Evolutionary conservation across 1,140 invertebrate genomes (phyloP).

Genomic region (Potamilus streckersoni): DNA sequence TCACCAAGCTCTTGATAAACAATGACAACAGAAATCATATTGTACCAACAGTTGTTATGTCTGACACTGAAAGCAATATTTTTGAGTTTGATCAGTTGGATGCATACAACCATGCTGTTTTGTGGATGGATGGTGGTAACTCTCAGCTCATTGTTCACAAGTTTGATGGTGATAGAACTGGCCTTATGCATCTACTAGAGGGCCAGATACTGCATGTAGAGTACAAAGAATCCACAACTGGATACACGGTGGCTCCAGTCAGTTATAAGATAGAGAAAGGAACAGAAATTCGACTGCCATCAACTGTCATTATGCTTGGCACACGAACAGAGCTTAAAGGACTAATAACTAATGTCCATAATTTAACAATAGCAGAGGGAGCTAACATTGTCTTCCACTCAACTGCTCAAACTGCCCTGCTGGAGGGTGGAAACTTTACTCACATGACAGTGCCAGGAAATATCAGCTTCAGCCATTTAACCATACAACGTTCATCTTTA

Average conservation of each 20-base stretch:
- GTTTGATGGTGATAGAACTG: constrained; percentile 55
- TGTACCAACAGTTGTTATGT: constrained; percentile 46
- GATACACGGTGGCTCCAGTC: constrained; percentile 57
- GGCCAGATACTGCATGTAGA: constrained; percentile 48
- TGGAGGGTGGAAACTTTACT: constrained; percentile 41
- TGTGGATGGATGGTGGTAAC: constrained; percentile 44
- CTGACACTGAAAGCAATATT: constrained; percentile 17
- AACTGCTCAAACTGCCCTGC: constrained; percentile 51
- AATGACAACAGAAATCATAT: constrained; percentile 55
- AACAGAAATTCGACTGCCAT: constrained; percentile 49
- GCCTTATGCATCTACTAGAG: constrained; percentile 44
- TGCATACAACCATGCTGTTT: constrained; percentile 46
- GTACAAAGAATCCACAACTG: constrained; percentile 50
- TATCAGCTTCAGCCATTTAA: constrained; percentile 45
- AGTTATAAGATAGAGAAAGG: constrained; percentile 49
- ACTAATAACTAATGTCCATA: constrained; percentile 50
- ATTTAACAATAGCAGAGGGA: constrained; percentile 53
- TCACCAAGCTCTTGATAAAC: constrained; percentile 46
- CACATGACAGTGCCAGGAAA: constrained; percentile 51
- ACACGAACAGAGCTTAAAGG: constrained; percentile 49
- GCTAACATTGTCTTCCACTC: constrained; percentile 47
- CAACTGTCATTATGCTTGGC: constrained; percentile 53
- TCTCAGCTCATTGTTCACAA: constrained; percentile 51
- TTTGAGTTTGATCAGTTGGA: constrained; percentile 54
- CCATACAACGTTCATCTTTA: constrained; percentile 48